These are phyloP conservation scores for Brachionus koreanus DNA, from an alignment of 1,140 invertebrate genomes.

Conservation along the genomic window DNA sequence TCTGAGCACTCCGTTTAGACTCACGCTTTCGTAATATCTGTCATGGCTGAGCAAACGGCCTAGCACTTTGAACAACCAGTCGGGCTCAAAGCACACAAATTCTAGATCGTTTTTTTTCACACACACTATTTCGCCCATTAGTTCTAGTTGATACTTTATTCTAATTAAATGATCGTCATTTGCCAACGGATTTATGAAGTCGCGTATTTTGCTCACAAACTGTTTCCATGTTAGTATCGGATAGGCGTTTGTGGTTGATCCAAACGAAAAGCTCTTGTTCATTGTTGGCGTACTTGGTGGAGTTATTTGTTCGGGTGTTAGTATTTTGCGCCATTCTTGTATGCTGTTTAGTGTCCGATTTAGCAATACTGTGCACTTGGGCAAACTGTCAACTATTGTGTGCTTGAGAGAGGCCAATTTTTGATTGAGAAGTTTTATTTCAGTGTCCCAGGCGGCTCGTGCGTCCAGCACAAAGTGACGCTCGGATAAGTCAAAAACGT, in stretches of 20 bases:
- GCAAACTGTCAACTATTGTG: background rate
- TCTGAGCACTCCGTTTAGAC: background rate
- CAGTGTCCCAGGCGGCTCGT: slow-evolving; percentile 62
- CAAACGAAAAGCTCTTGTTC: background rate
- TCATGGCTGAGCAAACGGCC: slow-evolving; percentile 67
- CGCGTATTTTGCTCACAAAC: slow-evolving; percentile 65
- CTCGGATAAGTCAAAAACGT: slow-evolving; percentile 62
- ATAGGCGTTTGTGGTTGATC: background rate
- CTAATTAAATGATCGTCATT: slow-evolving; percentile 67
- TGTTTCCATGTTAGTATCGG: slow-evolving; percentile 68
- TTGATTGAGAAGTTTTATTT: slow-evolving; percentile 63
- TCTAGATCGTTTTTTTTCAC: slow-evolving; percentile 63
- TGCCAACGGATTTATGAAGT: slow-evolving; percentile 68
- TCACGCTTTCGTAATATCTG: background rate
- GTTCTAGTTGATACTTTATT: slow-evolving; percentile 67
- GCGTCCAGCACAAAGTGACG: slow-evolving; percentile 65
- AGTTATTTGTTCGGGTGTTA: background rate
- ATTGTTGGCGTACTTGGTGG: background rate
- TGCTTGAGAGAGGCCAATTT: slow-evolving; percentile 60
- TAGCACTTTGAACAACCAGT: slow-evolving; percentile 72
- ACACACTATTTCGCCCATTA: slow-evolving; percentile 68
- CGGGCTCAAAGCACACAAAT: slow-evolving; percentile 69
- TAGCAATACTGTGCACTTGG: background rate
- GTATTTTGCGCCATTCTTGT: slow-evolving; percentile 16
- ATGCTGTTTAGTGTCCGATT: background rate